Evolutionary conservation across 2,888 invertebrate genomes (phyloP).

Genomic region (Nephrotoma guestfalica): DNA sequence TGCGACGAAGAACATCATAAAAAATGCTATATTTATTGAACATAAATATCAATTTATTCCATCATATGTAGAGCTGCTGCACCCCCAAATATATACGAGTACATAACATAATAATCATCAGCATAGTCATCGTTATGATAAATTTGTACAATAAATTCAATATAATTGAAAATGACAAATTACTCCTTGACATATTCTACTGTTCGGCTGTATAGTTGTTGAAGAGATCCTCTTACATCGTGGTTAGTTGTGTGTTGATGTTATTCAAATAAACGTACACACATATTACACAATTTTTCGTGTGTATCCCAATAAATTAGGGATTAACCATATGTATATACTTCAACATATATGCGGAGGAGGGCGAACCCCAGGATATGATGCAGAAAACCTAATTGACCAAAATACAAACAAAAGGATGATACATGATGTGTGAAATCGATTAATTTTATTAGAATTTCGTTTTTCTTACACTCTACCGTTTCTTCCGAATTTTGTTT

Average conservation of each 20-base stretch:
- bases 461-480: background rate
- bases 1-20: background rate
- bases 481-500: too few species aligned
- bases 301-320: background rate
- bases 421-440: background rate
- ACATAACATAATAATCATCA: background rate
- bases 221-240: background rate
- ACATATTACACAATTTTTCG: background rate
- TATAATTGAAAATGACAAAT: background rate
- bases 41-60: background rate
- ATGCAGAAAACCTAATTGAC: background rate
- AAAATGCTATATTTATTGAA: background rate
- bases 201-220: background rate
- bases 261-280: background rate
- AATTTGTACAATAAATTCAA: background rate
- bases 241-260: background rate
- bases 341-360: background rate
- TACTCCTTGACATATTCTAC: background rate
- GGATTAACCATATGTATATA: background rate
- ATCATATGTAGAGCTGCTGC: background rate
- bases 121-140: background rate
- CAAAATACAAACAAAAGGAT: background rate
- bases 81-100: background rate
- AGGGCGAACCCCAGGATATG: background rate
- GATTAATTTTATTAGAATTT: background rate